Conservation (phyloP, 1,140 invertebrate species). For the Cotesia vestalis region DNA sequence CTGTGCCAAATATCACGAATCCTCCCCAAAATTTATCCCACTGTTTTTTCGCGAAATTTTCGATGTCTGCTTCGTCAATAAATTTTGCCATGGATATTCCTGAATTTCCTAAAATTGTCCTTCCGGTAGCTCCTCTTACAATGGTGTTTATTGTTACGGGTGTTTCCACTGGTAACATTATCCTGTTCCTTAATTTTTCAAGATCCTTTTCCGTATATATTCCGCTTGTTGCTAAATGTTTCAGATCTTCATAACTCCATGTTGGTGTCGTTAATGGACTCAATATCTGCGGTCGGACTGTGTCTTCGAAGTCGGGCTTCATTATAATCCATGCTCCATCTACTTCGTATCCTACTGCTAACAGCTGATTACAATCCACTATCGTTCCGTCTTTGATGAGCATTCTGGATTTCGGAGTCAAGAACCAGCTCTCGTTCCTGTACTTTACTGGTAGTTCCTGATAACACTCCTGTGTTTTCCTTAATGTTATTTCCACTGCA, state of each 20-base stretch:
- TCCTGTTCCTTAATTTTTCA: conserved; percentile 27
- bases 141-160: conserved; percentile 35
- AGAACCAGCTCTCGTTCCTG: conserved; percentile 12
- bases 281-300: not conserved
- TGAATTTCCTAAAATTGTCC: not conserved
- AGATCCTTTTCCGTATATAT: conserved; percentile 32
- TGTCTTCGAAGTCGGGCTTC: not conserved
- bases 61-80: conserved; percentile 16
- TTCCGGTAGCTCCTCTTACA: not conserved
- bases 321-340: conserved; percentile 30
- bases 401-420: conserved; percentile 32
- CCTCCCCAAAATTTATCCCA: conserved; percentile 20
- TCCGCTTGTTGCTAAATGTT: conserved; percentile 27
- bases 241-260: conserved; percentile 30
- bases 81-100: not conserved
- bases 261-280: not conserved
- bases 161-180: conserved; percentile 35
- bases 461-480: conserved; percentile 2
- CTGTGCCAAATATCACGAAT: conserved; percentile 28
- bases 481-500: not conserved
- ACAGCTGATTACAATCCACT: conserved; percentile 25
- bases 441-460: conserved; percentile 7
- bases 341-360: conserved; percentile 23
- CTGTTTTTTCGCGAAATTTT: conserved; percentile 14
- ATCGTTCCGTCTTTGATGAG: conserved; percentile 10